Evolutionary conservation across 1,140 invertebrate genomes (phyloP).

Genomic region (Bursaphelenchus mucronatus): DNA sequence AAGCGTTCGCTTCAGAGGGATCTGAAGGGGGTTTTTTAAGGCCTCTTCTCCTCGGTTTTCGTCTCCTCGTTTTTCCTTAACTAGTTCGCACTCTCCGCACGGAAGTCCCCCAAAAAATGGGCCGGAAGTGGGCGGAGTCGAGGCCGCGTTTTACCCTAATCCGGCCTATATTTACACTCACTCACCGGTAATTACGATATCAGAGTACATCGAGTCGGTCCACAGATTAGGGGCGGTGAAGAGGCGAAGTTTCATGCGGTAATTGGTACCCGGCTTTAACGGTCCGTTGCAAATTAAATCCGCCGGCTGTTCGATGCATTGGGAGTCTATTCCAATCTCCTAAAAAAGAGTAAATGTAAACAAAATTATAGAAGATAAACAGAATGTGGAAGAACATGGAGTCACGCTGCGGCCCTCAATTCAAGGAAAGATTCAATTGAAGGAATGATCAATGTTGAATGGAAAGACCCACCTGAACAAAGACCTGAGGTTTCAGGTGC

Average conservation of each 20-base stretch:
- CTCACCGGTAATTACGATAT: constrained; percentile 53
- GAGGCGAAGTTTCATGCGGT: constrained; percentile 54
- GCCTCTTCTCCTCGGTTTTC: no score
- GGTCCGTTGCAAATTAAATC: constrained; percentile 53
- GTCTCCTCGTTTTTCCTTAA: no score
- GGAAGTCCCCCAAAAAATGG: no score
- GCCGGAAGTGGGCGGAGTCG: no score
- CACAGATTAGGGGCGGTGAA: constrained; percentile 51
- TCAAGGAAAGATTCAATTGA: not conserved
- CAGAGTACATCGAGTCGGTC: constrained; percentile 50
- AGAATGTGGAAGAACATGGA: no score
- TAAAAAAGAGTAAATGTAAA: constrained; percentile 17
- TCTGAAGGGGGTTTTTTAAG: no score
- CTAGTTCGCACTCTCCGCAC: no score
- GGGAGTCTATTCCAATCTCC: constrained; percentile 40
- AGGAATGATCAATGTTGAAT: not conserved
- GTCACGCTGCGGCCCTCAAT: no score
- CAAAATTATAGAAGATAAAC: no score
- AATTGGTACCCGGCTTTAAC: constrained; percentile 43
- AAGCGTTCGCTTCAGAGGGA: no score
- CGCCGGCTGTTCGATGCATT: constrained; percentile 34
- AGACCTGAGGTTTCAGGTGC: constrained; percentile 23
- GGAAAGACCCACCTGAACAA: constrained; percentile 32
- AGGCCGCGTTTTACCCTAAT: no score
- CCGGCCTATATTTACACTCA: not conserved